Evolutionary conservation across 23 tunicate genomes (phyloP), one percentile per base, ranked within the genome.

Genomic region (Halocynthia aurantium): DNA sequence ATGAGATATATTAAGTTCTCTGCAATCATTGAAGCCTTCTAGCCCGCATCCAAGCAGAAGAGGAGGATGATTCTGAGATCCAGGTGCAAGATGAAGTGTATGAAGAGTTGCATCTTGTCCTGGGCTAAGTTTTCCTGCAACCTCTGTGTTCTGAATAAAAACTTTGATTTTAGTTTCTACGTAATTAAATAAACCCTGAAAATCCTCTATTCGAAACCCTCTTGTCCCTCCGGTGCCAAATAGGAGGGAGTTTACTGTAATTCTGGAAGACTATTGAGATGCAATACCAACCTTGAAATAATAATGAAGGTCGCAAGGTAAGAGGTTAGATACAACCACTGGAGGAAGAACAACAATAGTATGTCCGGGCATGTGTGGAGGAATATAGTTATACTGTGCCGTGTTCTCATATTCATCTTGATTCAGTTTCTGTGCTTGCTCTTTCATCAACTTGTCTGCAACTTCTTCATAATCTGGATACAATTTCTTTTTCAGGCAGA

Each of bases 21-120:
- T 52, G 81, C 96, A 85, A n/a, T 65, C 68, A 69, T 82, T 81
- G 54, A 89, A 96, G 51, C 79, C 79, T 60, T 96, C 99, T 31
- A 89, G 75, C 31, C 70, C 40, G 55, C 95, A 89, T 31, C 93
- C 98, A 52, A 92, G 58, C 44, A 80, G 77, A 21, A 86, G 71
- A 21, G 80, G 80, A 51, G 75, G 56, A 22, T 53, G 78, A 11
- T 53, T 64, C 40, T 53, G 10, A 8, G 78, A 74, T 54, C 78
- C 78, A 21, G 78, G 78, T 7, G 56, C 56, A 11, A 92, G 61
- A 62, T 78, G 68, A 1, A 92, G 81, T 8, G 55, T 64, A 84
- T 86, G 98, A 55, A 90, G 87, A 6, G 98, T 92, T 66, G 92
- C 98, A 18, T 92, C 98, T 67, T 87, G 52, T 6, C 98, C 98